Evolutionary conservation across 2,888 invertebrate genomes (phyloP), one percentile per base, ranked within the genome.

Genomic region (Marronus borbonicus): DNA sequence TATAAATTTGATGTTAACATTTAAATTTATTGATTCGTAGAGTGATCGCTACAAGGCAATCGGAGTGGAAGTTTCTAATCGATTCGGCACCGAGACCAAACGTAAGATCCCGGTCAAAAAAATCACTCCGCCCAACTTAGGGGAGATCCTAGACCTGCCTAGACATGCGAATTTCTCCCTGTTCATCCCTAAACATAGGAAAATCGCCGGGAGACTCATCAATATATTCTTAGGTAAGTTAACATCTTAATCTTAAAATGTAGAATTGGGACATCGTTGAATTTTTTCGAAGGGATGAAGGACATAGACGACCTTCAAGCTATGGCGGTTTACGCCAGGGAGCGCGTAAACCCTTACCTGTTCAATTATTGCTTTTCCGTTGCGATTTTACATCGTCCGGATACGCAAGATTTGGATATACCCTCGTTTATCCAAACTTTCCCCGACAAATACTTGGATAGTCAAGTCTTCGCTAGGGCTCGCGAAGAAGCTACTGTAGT

Each of bases 391-490:
- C 95, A 95, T 89, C 92, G 94, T 8, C 87, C 88, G 0, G 95
- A 95, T 85, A 94, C 95, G 2, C 92, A 92, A 84, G 91, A 93
- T 65, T 84, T 96, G 24, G 90, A 91, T 70, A 87, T 95, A 66
- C 96, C 96, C 0, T 92, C 94, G 0, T 92, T 96, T 81, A 92
- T 93, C 55, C 94, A 96, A 87, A 90, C 93, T 0, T 96, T 97
- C 87, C 97, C 97, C 0, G 93, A 94, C 85, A 95, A 95, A 88
- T 97, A 94, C 87, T 89, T 96, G 84, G 95, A 95, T 83, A 92
- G 94, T 10, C 92, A 93, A 55, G 91, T 94, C 2, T 93, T 96
- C 85, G 89, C 91, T 0, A 89, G 91, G 72, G 95, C 94, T 0
- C 90, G 94, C 14, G 94, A 95, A 85, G 93, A 93, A 86, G 91